These are phyloP conservation scores for Phalloptychus januarius DNA, from an alignment of 2,797 vertebrate species.

Conservation along the genomic window DNA sequence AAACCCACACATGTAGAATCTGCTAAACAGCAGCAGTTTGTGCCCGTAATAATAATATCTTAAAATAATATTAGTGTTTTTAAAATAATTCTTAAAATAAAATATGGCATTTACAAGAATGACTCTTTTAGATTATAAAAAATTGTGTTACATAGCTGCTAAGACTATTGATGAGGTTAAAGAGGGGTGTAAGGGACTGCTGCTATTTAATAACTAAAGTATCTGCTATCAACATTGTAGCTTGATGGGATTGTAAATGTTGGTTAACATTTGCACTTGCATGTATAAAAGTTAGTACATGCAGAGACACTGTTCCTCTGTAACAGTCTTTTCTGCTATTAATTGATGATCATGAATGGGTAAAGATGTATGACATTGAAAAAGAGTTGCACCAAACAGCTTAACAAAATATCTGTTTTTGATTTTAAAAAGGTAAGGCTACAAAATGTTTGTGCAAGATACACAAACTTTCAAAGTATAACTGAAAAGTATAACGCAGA, in stretches of 20 bases:
- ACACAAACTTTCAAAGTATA: neutral
- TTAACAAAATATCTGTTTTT: neutral
- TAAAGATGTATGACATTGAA: neutral
- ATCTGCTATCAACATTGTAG: neutral
- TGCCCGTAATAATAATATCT: neutral
- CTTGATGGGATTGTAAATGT: neutral
- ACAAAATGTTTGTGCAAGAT: neutral
- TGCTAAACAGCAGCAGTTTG: neutral
- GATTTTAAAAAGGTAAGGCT: neutral
- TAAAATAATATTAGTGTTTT: neutral
- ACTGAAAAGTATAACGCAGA: neutral
- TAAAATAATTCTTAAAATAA: no score
- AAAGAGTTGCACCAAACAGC: neutral
- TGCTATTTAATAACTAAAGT: neutral
- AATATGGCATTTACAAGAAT: neutral
- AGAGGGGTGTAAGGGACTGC: neutral
- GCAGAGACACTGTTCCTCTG: neutral
- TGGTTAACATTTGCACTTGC: no score
- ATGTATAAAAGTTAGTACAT: neutral
- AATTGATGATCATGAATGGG: neutral
- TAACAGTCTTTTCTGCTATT: no score
- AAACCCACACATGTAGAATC: neutral
- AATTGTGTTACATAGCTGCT: neutral
- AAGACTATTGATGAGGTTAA: neutral
- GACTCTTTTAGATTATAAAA: neutral